Conservation (phyloP, 2,797 vertebrate species). For the Mormyrus hasselquistii region DNA sequence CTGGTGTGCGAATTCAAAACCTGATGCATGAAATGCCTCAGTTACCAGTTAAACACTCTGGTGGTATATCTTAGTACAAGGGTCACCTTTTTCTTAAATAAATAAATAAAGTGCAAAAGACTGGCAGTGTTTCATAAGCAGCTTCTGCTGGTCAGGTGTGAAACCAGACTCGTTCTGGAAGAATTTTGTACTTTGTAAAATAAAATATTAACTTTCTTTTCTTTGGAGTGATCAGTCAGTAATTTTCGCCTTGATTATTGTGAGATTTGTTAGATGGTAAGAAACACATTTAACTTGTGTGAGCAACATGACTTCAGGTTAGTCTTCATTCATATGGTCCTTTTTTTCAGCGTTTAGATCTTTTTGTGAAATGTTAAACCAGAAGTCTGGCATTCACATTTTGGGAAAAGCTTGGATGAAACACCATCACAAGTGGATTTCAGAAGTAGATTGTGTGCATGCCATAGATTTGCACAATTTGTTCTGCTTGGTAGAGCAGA, state of each 20-base stretch:
- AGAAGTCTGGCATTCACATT: not conserved
- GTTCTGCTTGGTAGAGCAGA: not conserved
- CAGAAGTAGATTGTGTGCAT: not conserved
- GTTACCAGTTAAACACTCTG: not conserved
- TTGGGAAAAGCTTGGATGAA: not conserved
- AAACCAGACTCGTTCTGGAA: not conserved
- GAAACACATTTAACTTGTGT: not conserved
- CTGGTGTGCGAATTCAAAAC: not conserved
- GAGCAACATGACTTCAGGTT: not conserved
- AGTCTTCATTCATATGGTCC: not conserved
- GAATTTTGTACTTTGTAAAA: not conserved
- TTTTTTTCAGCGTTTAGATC: not conserved
- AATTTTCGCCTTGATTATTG: not conserved
- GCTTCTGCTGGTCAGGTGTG: not conserved
- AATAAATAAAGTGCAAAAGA: not conserved
- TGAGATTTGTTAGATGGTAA: not conserved
- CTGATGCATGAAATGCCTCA: constrained; percentile 17
- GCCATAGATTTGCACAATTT: constrained; percentile 2
- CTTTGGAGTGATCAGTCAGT: not conserved
- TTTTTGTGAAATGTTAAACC: not conserved
- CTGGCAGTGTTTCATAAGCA: not conserved
- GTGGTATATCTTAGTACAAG: not conserved
- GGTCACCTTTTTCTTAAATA: not conserved
- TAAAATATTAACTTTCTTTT: not conserved
- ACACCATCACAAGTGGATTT: not conserved